These are phyloP conservation scores for Calliphora vomitoria DNA, from an alignment of 2,888 invertebrate genomes.

Conservation along the genomic window DNA sequence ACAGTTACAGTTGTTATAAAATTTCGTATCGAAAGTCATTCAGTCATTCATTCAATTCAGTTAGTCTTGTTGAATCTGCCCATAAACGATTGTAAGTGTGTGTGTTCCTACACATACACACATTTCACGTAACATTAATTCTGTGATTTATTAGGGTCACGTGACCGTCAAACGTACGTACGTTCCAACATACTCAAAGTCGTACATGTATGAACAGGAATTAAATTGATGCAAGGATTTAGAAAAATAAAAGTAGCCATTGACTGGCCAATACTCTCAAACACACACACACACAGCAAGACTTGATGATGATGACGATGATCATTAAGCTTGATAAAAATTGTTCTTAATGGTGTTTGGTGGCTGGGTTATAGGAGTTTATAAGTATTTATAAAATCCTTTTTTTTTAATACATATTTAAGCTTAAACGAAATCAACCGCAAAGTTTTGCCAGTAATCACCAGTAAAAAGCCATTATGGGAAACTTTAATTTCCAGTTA, in stretches of 20 bases:
- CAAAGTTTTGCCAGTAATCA: constrained; percentile 71
- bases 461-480: constrained; percentile 71
- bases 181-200: constrained; percentile 53
- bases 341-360: constrained; percentile 32
- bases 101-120: background rate
- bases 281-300: background rate
- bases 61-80: constrained; percentile 49
- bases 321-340: constrained; percentile 67
- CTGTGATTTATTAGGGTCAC: constrained; percentile 85
- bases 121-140: constrained; percentile 85
- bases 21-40: constrained; percentile 60
- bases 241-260: constrained; percentile 55
- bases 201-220: constrained; percentile 36
- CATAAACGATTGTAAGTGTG: constrained; percentile 27
- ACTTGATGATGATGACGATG: constrained; percentile 42
- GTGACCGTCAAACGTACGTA: constrained; percentile 84
- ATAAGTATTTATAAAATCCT: constrained; percentile 50
- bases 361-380: constrained; percentile 16
- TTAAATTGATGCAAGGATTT: constrained; percentile 58
- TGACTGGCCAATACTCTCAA: constrained; percentile 56
- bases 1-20: constrained; percentile 14
- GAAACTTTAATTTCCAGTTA: constrained; percentile 64
- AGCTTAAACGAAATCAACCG: constrained; percentile 71
- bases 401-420: constrained; percentile 18
- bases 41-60: constrained; percentile 26